phyloP scores from a whole-genome alignment of 2,888 invertebrate species.

The Cantharis nigra region DNA sequence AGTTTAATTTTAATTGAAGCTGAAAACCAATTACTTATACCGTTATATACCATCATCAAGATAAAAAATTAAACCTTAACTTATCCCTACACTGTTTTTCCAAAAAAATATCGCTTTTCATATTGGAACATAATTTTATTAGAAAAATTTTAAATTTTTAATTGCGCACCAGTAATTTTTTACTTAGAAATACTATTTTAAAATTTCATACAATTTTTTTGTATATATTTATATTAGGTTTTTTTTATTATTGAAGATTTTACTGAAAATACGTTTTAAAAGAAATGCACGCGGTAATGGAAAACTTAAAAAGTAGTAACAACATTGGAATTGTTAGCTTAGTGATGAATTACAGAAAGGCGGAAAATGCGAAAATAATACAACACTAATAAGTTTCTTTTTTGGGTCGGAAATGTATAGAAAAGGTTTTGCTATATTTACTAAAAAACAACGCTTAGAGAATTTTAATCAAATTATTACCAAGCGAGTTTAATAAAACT shows the following conservation, averaged over 20 bases:
- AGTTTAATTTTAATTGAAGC: no score
- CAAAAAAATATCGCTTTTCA: no score
- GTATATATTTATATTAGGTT: neutral
- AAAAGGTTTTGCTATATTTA: neutral
- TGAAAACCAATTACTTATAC: no score
- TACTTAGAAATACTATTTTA: no score
- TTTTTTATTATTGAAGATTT: neutral
- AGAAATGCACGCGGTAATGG: neutral
- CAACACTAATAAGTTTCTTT: slow-evolving; percentile 26
- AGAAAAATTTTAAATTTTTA: no score
- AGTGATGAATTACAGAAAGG: slow-evolving; percentile 22
- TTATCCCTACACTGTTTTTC: no score
- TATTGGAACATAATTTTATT: no score
- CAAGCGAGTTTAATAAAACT: neutral
- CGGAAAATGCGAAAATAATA: slow-evolving; percentile 25
- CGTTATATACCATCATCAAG: no score
- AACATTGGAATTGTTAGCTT: slow-evolving; percentile 6
- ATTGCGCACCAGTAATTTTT: no score
- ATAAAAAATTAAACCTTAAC: no score
- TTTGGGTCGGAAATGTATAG: neutral
- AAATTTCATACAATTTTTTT: no score
- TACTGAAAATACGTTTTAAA: neutral
- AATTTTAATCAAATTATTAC: neutral
- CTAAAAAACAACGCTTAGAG: neutral
- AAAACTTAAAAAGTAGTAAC: neutral